phyloP scores from a whole-genome alignment of 2,888 invertebrate genomes.

The Anodontia alba region DNA sequence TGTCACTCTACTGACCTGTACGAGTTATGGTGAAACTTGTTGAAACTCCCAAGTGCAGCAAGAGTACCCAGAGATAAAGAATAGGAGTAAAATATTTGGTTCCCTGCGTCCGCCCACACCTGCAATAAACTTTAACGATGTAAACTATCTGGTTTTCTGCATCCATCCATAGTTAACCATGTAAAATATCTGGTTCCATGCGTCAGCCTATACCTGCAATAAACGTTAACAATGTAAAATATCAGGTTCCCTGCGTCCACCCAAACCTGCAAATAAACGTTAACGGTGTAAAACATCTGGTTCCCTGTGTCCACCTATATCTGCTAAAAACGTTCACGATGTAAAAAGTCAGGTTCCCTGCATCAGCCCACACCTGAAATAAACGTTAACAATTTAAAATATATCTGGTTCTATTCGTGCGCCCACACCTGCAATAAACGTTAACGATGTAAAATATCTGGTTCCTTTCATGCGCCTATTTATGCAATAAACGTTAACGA shows the following conservation, averaged over 20 bases:
- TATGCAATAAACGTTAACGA: background rate
- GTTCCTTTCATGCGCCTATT: no score
- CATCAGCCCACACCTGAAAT: constrained; percentile 9
- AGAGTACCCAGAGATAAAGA: constrained; percentile 40
- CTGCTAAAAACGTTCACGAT: no score
- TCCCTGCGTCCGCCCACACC: constrained; percentile 9
- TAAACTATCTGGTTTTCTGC: no score
- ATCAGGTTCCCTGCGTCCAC: no score
- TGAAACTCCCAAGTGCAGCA: constrained; percentile 48
- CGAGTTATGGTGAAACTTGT: constrained; percentile 49
- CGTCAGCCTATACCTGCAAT: background rate
- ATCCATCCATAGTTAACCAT: no score
- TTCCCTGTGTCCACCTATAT: no score
- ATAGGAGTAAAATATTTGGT: constrained; percentile 52
- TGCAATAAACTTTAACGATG: background rate
- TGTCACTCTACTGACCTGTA: constrained; percentile 52
- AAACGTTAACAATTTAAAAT: constrained; percentile 19
- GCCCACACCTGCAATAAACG: background rate
- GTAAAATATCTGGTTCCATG: no score
- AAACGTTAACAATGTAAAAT: no score
- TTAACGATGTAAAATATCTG: no score
- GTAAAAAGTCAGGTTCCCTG: no score
- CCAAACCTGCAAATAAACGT: no score
- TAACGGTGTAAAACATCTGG: constrained; percentile 51
- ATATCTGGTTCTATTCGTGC: constrained; percentile 32